phyloP scores from a whole-genome alignment of 2,888 invertebrate species.

The Lycophotia porphyrea region DNA sequence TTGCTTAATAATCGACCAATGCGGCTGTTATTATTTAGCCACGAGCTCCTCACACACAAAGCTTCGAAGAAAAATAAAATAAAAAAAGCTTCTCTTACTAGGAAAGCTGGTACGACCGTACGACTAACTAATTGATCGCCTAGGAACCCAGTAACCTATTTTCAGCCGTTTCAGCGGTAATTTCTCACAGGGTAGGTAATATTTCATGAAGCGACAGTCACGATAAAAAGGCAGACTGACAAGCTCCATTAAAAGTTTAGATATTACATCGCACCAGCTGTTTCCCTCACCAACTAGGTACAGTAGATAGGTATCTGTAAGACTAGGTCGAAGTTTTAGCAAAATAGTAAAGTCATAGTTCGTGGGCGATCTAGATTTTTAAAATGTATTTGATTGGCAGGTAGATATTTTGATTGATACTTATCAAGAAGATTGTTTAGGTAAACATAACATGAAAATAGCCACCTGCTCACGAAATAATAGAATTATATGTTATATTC shows the following conservation, averaged over 20 bases:
- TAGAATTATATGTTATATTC: too few relatives aligned
- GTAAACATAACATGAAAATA: too few relatives aligned
- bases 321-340: not conserved
- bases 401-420: too few relatives aligned
- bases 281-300: not conserved
- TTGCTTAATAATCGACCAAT: not conserved
- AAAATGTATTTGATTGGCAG: not conserved
- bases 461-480: too few relatives aligned
- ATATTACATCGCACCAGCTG: not conserved
- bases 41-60: not conserved
- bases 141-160: constrained; percentile 30
- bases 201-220: constrained; percentile 27
- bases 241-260: constrained; percentile 31
- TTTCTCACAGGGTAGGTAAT: constrained; percentile 15
- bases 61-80: not conserved
- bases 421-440: too few relatives aligned
- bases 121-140: constrained; percentile 22
- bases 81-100: not conserved
- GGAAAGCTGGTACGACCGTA: not conserved
- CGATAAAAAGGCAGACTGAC: constrained; percentile 22
- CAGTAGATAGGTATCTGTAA: not conserved
- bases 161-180: not conserved
- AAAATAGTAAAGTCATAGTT: not conserved
- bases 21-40: not conserved
- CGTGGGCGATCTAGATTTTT: not conserved